These are phyloP conservation scores for Coboldia fuscipes DNA, from an alignment of 1,140 invertebrate species.

Conservation along the genomic window DNA sequence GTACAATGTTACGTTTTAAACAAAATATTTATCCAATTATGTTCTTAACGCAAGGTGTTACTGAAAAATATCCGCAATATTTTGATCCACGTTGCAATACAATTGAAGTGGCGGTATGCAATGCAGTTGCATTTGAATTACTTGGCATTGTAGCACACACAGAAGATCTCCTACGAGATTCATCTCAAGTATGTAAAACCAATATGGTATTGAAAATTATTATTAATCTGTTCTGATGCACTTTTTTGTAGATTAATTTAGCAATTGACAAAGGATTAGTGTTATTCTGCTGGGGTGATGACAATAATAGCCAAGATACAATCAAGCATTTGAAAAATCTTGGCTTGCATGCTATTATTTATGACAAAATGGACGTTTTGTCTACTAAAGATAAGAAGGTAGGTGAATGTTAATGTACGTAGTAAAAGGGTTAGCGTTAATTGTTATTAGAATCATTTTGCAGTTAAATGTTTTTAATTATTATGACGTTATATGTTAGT, in stretches of 20 bases:
- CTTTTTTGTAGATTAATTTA: conserved; percentile 34
- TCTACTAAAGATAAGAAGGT: conserved; percentile 62
- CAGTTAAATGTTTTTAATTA: background rate
- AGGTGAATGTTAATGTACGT: conserved; percentile 2
- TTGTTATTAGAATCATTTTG: background rate
- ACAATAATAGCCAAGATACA: conserved; percentile 74
- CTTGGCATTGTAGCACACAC: conserved; percentile 81
- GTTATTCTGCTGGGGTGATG: conserved; percentile 91
- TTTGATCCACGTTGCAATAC: conserved; percentile 60
- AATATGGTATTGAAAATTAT: background rate
- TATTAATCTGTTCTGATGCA: background rate
- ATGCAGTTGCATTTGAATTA: conserved; percentile 55
- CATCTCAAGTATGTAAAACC: conserved; percentile 30
- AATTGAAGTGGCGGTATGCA: conserved; percentile 61
- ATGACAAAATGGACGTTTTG: conserved; percentile 73
- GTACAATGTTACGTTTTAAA: conserved; percentile 74
- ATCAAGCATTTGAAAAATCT: conserved; percentile 68
- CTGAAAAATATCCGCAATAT: conserved; percentile 59
- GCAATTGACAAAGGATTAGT: conserved; percentile 57
- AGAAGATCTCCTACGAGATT: conserved; percentile 71
- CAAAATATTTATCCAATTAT: conserved; percentile 91
- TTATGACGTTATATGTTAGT: no score
- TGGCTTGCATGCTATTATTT: conserved; percentile 81
- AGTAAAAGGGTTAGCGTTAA: background rate
- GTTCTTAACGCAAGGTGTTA: conserved; percentile 75